Base-by-base conservation (phyloP, 2,888 invertebrate genomes). In the Luffia ferchaultella region DNA sequence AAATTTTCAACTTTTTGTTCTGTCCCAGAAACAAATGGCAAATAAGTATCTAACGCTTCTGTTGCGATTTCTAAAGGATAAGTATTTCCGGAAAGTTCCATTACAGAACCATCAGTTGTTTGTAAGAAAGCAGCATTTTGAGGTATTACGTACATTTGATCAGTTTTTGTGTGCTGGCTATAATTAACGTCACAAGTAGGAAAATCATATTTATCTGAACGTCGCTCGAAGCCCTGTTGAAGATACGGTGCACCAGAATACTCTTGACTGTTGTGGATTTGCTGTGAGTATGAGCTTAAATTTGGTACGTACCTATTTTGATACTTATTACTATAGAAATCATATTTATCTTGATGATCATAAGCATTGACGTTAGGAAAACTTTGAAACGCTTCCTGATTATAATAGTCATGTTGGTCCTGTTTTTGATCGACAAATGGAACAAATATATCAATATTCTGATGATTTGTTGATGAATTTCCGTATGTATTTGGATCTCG, bases 381-480 rank as follows among this genome's bases (percentile, higher is more conserved):
- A 20, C 1, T 45, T 5, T 45, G 15, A 18, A 2, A 45, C 7
- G 19, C 15, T 16, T 18, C 18, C 18, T 45, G 45, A 7, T 16
- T 2, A 16, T 17, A 18, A 41, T 55, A 55, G 18, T 52, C 50
- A 50, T 57, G 55, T 42, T 55, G 55, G 18, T 52, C 50, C 50
- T 57, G 55, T 46, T 45, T 58, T n/a, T 57, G 56, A 45, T 65
- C 62, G 12, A 50, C 51, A 42, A 54, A 61, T 12, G 73, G 69
- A 1, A 72, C 68, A 49, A 63, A 73, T 56, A 76, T 67, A 50
- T 73, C 71, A 46, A 75, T 65, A 53, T 61, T 68, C 18, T 60
- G 66, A 46, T 61, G 59, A 46, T n/a, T 2, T n/a, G 15, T 20
- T 15, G 12, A n/a, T 20, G 2, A 2, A 20, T 46, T 3, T 18